Conservation (phyloP, 2,797 vertebrate genomes). For the Cryptoprocta ferox region DNA sequence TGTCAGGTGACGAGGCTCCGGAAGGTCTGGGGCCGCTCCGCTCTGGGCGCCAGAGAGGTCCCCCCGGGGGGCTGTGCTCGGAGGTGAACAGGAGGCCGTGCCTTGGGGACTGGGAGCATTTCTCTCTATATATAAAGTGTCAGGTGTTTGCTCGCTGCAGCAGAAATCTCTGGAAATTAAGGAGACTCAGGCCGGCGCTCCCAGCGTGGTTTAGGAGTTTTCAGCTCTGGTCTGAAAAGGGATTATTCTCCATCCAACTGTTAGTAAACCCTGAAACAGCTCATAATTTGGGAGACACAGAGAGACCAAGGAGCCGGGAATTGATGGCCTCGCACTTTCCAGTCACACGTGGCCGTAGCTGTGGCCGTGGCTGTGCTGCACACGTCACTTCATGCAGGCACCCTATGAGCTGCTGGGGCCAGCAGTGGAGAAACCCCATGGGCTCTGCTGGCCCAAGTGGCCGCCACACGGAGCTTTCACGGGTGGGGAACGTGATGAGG, state of each 20-base stretch:
- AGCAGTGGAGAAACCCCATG: neutral
- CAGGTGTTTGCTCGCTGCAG: neutral
- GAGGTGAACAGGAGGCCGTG: neutral
- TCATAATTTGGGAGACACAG: neutral
- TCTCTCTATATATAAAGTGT: neutral
- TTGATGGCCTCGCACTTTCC: rapidly evolving
- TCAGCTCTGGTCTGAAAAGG: neutral
- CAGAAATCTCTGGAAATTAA: neutral
- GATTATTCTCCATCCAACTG: neutral
- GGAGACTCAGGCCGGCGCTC: neutral
- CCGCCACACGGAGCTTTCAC: too few relatives aligned
- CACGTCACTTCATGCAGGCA: rapidly evolving
- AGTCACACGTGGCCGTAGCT: neutral
- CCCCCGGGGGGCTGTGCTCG: neutral
- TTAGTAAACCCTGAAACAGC: neutral
- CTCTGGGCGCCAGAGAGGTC: rapidly evolving
- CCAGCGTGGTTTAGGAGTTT: rapidly evolving
- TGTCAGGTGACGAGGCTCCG: rapidly evolving
- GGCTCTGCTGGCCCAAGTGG: neutral
- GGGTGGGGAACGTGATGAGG: neutral
- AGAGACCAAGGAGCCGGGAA: neutral
- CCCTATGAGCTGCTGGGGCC: neutral
- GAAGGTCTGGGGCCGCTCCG: neutral
- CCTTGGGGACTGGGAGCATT: rapidly evolving
- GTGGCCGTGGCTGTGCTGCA: neutral